phyloP scores from a whole-genome alignment of 2,888 invertebrate genomes.

The Phyllotreta cruciferae region DNA sequence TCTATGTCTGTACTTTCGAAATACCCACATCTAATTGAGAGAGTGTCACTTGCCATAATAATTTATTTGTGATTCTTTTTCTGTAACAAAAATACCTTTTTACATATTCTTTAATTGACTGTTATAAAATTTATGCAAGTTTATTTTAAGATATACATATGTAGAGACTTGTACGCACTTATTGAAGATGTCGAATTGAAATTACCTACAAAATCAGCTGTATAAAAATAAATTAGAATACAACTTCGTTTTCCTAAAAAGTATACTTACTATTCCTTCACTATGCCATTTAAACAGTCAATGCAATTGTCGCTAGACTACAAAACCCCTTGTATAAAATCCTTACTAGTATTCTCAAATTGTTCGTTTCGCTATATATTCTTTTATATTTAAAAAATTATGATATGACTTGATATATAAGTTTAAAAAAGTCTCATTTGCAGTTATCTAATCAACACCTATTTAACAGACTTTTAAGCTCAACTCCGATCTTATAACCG shows the following conservation, averaged over 20 bases:
- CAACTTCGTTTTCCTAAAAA: no score
- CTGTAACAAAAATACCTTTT: no score
- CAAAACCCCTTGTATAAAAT: slow-evolving; percentile 6
- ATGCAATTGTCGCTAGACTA: not conserved
- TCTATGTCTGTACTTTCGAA: not conserved
- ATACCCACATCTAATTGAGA: not conserved
- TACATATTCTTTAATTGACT: no score
- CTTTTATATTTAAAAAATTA: slow-evolving; percentile 14
- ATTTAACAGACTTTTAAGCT: not conserved
- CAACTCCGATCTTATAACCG: not conserved
- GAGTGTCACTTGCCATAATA: not conserved
- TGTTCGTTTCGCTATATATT: not conserved
- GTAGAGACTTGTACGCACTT: no score
- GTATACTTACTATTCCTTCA: not conserved
- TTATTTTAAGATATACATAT: no score
- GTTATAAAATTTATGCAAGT: no score
- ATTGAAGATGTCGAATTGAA: no score
- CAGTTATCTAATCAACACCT: slow-evolving; percentile 33
- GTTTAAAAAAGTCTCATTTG: slow-evolving; percentile 49
- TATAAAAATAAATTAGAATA: no score
- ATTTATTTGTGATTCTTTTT: not conserved
- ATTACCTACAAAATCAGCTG: no score
- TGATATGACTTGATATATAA: slow-evolving; percentile 55
- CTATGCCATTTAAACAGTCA: no score
- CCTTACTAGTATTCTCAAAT: slow-evolving; percentile 4